Evolutionary conservation across 30 jellyfish, hydroid and myxozoan species (phyloP).

Genomic region (Nemopilema nomurai): DNA sequence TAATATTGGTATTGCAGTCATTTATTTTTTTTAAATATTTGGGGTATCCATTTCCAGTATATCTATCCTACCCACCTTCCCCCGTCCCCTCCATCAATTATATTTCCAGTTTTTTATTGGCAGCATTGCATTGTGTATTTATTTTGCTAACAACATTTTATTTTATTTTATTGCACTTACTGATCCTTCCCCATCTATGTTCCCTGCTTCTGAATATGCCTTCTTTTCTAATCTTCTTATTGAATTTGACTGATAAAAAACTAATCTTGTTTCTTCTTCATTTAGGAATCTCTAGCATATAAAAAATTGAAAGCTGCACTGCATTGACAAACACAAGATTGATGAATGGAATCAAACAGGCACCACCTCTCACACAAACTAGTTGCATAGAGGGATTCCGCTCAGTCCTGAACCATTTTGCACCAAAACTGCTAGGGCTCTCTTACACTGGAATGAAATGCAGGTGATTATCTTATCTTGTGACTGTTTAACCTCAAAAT

Average conservation of each 20-base stretch:
- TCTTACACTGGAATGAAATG: slow-evolving; percentile 16
- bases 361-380: slow-evolving; percentile 3
- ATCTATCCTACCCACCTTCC: neutral
- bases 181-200: neutral
- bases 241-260: neutral
- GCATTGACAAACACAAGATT: neutral
- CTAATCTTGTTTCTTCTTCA: neutral
- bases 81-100: neutral
- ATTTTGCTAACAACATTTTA: neutral
- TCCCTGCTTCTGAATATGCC: neutral
- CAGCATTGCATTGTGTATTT: too few species aligned
- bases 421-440: slow-evolving; percentile 8
- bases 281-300: neutral
- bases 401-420: slow-evolving; percentile 8
- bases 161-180: neutral
- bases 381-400: slow-evolving; percentile 1
- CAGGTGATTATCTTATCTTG: too few species aligned
- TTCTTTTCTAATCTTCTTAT: neutral
- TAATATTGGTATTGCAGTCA: neutral
- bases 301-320: neutral
- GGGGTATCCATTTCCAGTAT: neutral
- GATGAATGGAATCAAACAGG: neutral
- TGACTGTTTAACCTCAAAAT: too few species aligned
- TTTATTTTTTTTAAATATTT: too few species aligned
- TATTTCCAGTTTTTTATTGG: neutral